Base-by-base conservation (phyloP, 2,113 vertebrate species). In the Brachirus orientalis region DNA sequence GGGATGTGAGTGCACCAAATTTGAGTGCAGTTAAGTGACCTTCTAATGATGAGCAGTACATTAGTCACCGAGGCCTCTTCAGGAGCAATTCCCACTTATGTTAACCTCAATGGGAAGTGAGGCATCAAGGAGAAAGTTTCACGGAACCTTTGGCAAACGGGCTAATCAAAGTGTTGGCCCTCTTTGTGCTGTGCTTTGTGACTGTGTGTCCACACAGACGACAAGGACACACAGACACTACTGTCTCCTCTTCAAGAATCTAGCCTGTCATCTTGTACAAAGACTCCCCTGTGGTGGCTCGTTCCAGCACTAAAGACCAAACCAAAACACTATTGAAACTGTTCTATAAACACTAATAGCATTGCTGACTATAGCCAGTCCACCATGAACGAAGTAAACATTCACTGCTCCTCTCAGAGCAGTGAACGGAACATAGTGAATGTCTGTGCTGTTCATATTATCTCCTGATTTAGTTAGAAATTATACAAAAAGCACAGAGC, bases 201-300 rank as follows among this genome's bases (percentile, higher is more conserved):
- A 69, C 56, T 56, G 43, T 16, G 11, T 12, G 75, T 85, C 81
- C 72, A 1, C 72, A 44, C 77, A 78, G 69, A 80, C 66, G 66
- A 80, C 70, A 79, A 62, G 60, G 77, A 88, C 72, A 82, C 62
- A 80, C 50, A 80, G 71, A 73, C 75, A 84, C 68, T 75, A 82
- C 76, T 75, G 84, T 80, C 61, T 69, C 54, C 20, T 72, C 80
- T 71, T 74, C 63, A 75, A 75, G 54, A 73, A 75, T 41, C 60
- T 38, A 61, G 64, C 40, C 82, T 53, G 66, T 76, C 66, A 33
- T 82, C 63, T 72, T 69, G 63, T 37, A 75, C 78, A 84, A 79
- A 80, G 69, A 54, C 37, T 69, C 64, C 56, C 75, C 62, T 78
- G 77, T 66, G 53, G 67, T 17, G 63, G 36, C 77, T 73, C 75